Evolutionary conservation across 2,888 invertebrate species (phyloP).

Genomic region (Branchellion lobata): DNA sequence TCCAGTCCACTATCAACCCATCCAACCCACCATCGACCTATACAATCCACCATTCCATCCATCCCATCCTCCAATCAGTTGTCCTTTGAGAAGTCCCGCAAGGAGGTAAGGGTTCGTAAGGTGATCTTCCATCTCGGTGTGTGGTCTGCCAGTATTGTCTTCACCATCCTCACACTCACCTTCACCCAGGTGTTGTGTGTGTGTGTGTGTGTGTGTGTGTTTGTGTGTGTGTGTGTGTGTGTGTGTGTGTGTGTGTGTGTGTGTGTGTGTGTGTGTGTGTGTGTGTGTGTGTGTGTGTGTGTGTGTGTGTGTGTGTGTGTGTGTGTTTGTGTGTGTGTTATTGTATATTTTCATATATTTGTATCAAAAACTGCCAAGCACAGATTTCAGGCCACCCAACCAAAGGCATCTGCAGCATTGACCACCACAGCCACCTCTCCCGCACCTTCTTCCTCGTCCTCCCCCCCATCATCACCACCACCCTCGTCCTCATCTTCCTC

Average conservation of each 20-base stretch:
- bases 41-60: not conserved
- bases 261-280: no score
- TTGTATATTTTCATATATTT: no score
- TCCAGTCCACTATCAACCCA: not conserved
- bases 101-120: not conserved
- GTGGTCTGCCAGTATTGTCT: not conserved
- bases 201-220: not conserved
- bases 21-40: not conserved
- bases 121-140: conserved; percentile 5
- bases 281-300: no score
- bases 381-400: not conserved
- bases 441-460: not conserved
- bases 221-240: not conserved
- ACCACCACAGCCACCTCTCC: not conserved
- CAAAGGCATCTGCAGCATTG: not conserved
- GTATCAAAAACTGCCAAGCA: no score
- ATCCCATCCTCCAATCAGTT: not conserved
- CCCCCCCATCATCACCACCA: not conserved
- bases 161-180: conserved; percentile 8
- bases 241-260: no score
- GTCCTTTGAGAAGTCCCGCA: conserved; percentile 4
- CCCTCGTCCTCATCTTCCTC: not conserved
- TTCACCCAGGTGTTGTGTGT: not conserved
- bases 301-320: no score
- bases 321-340: no score